Percentiles rank a stretch among this genome's conserved stretches.
Conservation (phyloP, 2,888 invertebrate species). For the Pycnomerus fuliginosus region DNA sequence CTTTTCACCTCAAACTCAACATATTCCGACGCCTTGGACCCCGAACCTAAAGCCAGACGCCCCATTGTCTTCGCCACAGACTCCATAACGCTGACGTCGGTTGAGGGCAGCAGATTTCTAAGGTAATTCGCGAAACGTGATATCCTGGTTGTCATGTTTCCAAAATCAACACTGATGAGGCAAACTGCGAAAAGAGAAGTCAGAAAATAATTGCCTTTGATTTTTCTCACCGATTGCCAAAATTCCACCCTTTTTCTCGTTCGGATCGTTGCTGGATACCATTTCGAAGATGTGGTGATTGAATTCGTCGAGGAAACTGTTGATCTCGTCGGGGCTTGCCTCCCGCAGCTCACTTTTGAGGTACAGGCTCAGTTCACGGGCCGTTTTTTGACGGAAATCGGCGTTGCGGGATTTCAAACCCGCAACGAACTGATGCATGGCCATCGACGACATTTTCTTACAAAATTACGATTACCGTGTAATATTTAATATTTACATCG, state of each 20-base stretch:
- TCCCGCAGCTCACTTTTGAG: constrained; percentile 89
- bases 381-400: constrained; percentile 80
- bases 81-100: constrained; percentile 93
- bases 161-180: constrained; percentile 89
- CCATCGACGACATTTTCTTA: constrained; percentile 59
- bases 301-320: constrained; percentile 89
- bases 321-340: constrained; percentile 86
- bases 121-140: constrained; percentile 92
- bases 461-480: no score
- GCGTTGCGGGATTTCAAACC: constrained; percentile 88
- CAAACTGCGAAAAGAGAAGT: constrained; percentile 66
- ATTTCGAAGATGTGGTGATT: constrained; percentile 95
- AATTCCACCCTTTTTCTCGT: constrained; percentile 95
- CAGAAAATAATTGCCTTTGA: neutral
- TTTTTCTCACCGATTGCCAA: constrained; percentile 74
- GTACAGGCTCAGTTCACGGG: constrained; percentile 85
- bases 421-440: constrained; percentile 78
- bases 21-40: constrained; percentile 93
- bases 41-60: constrained; percentile 85
- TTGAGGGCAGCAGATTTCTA: constrained; percentile 84
- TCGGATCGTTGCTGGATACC: constrained; percentile 89
- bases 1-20: constrained; percentile 97
- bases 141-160: constrained; percentile 85
- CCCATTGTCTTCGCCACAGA: constrained; percentile 94
- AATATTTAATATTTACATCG: no score